Percentiles rank a stretch among this genome's conserved stretches.
Conservation (phyloP, 2,113 vertebrate genomes). For the Carlito syrichta region DNA sequence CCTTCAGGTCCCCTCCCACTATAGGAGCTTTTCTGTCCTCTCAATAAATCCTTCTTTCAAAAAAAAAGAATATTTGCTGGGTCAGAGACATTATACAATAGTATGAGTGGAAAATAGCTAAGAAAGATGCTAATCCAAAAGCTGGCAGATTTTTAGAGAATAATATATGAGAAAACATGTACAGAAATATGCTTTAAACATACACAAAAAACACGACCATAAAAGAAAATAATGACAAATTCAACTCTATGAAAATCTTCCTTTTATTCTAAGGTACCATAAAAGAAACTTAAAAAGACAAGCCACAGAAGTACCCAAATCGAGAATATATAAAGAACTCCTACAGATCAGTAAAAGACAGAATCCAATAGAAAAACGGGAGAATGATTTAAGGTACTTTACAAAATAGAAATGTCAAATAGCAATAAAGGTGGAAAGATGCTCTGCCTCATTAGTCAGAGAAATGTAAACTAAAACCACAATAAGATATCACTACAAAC, state of each 20-base stretch:
- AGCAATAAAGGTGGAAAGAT: background rate
- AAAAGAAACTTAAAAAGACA: slow-evolving; percentile 11
- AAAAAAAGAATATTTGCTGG: background rate
- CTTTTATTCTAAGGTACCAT: background rate
- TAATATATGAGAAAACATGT: background rate
- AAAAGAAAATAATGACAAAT: background rate
- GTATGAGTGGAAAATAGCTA: background rate
- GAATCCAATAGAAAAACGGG: background rate
- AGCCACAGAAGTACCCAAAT: background rate
- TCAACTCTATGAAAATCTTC: background rate
- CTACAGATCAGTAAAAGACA: background rate
- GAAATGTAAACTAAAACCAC: background rate
- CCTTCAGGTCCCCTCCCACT: no score
- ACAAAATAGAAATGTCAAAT: background rate
- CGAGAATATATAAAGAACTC: background rate
- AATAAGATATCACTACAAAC: background rate
- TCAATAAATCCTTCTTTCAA: no score
- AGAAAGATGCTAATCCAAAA: background rate
- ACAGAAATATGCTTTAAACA: background rate
- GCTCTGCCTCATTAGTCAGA: background rate
- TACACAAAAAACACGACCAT: background rate
- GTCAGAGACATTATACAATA: background rate
- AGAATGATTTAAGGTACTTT: background rate
- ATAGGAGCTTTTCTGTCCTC: no score
- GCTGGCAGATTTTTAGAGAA: background rate